Evolutionary conservation across 1,140 invertebrate genomes (phyloP).

Genomic region (Hyposmocoma kahamanoa): DNA sequence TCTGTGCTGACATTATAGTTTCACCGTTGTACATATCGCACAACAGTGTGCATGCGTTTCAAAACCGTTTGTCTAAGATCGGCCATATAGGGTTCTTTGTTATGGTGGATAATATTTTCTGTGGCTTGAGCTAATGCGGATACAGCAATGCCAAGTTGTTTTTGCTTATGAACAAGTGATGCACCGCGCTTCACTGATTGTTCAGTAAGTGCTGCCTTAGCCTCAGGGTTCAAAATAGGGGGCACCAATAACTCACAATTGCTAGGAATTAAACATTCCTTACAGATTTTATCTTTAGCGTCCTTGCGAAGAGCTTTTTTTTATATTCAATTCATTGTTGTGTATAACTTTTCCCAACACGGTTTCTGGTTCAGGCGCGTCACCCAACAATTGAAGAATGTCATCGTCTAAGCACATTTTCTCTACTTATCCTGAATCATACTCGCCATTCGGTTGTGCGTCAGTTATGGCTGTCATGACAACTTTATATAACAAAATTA

Average conservation of each 20-base stretch:
- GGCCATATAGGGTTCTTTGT: neutral
- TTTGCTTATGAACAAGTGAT: constrained; percentile 1
- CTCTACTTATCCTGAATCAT: too few species aligned
- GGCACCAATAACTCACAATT: constrained; percentile 9
- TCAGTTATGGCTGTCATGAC: too few species aligned
- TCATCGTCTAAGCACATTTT: constrained; percentile 6
- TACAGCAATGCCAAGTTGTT: constrained; percentile 2
- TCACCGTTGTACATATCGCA: constrained; percentile 7
- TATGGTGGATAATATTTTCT: neutral
- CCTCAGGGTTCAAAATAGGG: constrained; percentile 9
- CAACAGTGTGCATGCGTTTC: constrained; percentile 11
- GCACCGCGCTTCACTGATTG: neutral
- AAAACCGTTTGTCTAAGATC: constrained; percentile 5
- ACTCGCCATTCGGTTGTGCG: too few species aligned
- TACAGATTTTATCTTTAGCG: neutral
- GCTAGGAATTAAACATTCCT: neutral
- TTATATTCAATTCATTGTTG: constrained; percentile 10
- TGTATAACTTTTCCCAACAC: neutral
- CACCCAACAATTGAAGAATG: constrained; percentile 7
- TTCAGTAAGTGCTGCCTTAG: constrained; percentile 4
- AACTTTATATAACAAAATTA: too few species aligned
- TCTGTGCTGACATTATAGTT: too few species aligned
- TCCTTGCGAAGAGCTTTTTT: constrained; percentile 7
- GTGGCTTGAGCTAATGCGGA: constrained; percentile 6
- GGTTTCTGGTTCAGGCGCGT: constrained; percentile 5